Percentiles rank a stretch among this genome's conserved stretches.
These are phyloP conservation scores for Cladorhizidae sp. DNA, from an alignment of 37 sponge, comb jelly and placozoan species.

Conservation along the genomic window DNA sequence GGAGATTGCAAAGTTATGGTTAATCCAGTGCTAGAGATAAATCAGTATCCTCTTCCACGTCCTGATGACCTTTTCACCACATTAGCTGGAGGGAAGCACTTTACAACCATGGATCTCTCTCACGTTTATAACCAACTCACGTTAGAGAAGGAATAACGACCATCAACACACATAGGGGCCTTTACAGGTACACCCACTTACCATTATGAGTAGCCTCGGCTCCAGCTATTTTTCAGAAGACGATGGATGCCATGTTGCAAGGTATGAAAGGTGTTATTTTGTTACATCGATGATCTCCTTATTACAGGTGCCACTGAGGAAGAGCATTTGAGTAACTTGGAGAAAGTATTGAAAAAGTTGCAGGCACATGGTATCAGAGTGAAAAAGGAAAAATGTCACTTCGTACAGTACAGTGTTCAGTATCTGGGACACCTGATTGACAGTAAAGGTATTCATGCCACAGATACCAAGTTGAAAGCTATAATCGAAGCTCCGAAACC, in stretches of 20 bases:
- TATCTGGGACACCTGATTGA: slow-evolving; percentile 34
- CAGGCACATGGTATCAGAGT: not conserved
- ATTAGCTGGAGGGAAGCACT: slow-evolving; percentile 37
- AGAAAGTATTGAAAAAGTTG: slow-evolving; percentile 22
- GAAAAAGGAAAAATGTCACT: slow-evolving; percentile 35
- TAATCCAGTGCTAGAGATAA: slow-evolving; percentile 24
- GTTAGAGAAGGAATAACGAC: slow-evolving; percentile 8
- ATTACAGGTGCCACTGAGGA: slow-evolving; percentile 5
- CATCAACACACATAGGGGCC: slow-evolving; percentile 40
- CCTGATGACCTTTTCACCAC: slow-evolving; percentile 35
- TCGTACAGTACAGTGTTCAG: not conserved
- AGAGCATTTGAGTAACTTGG: slow-evolving; percentile 17
- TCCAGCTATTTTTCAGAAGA: slow-evolving; percentile 37
- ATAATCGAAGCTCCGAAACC: slow-evolving; percentile 26
- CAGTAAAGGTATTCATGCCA: not conserved
- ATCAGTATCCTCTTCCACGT: slow-evolving; percentile 40
- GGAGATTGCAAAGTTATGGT: slow-evolving; percentile 52
- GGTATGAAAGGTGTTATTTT: slow-evolving; percentile 1
- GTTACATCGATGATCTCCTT: slow-evolving; percentile 38
- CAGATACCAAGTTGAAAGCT: no score
- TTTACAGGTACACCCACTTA: slow-evolving; percentile 21
- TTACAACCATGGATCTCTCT: slow-evolving; percentile 50
- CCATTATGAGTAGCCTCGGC: slow-evolving; percentile 45
- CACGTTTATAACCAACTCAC: slow-evolving; percentile 24
- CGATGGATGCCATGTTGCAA: slow-evolving; percentile 28